These are phyloP conservation scores for Argya squamiceps DNA, from an alignment of 2,797 vertebrate species.

Conservation along the genomic window DNA sequence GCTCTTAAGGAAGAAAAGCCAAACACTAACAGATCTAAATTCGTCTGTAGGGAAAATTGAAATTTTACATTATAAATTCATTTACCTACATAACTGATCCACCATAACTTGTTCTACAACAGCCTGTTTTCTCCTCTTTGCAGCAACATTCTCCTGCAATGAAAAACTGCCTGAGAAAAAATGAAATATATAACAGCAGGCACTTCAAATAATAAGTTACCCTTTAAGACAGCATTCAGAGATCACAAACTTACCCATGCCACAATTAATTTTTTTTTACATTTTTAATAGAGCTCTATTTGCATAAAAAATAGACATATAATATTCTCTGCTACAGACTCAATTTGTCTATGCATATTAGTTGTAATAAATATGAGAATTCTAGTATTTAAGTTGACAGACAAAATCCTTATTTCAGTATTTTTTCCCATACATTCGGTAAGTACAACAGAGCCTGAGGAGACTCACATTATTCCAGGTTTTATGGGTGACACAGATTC, in stretches of 20 bases:
- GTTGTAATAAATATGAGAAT: not conserved
- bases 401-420: not conserved
- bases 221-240: not conserved
- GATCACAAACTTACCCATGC: not conserved
- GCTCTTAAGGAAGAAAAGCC: not conserved
- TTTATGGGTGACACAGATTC: not conserved
- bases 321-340: not conserved
- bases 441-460: not conserved
- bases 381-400: not conserved
- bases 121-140: constrained; percentile 71
- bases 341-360: not conserved
- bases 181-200: not conserved
- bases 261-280: not conserved
- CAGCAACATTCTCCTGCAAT: constrained; percentile 74
- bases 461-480: not conserved
- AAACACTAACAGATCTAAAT: not conserved
- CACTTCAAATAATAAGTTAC: not conserved
- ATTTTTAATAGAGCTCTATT: not conserved
- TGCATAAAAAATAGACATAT: not conserved
- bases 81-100: constrained; percentile 81
- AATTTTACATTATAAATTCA: not conserved
- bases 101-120: constrained; percentile 82
- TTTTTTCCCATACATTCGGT: not conserved
- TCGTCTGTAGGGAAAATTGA: not conserved
- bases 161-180: not conserved